These are phyloP conservation scores for Eciton burchellii DNA, from an alignment of 1,140 invertebrate genomes.

Conservation along the genomic window DNA sequence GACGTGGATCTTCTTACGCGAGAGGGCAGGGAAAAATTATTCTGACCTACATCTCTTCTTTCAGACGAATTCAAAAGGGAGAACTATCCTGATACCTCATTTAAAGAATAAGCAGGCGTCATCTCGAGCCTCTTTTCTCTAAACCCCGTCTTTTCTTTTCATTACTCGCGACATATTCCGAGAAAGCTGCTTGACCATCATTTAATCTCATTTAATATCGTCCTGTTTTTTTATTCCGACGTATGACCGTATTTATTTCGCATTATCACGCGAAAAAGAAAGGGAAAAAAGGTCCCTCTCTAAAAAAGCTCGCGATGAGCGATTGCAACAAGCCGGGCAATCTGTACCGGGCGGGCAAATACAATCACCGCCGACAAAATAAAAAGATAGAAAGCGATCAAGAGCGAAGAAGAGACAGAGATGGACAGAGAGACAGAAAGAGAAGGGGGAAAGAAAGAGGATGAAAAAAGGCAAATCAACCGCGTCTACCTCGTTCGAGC, in stretches of 20 bases:
- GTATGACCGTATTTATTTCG: constrained; percentile 23
- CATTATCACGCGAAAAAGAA: constrained; percentile 39
- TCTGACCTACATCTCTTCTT: constrained; percentile 45
- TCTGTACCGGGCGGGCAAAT: constrained; percentile 50
- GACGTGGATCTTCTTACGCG: constrained; percentile 44
- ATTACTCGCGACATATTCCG: not conserved
- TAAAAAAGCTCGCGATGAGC: constrained; percentile 41
- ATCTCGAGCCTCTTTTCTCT: too few species aligned
- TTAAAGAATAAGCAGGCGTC: not conserved
- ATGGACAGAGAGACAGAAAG: not conserved
- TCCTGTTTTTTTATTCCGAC: not conserved
- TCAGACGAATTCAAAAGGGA: not conserved
- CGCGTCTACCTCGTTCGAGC: constrained; percentile 55
- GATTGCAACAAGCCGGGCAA: constrained; percentile 55
- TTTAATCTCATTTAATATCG: not conserved
- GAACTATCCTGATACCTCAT: too few species aligned
- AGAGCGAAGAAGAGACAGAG: not conserved
- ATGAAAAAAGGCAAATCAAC: constrained; percentile 48
- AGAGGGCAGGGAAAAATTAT: constrained; percentile 35
- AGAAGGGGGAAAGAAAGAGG: not conserved
- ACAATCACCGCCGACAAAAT: constrained; percentile 40
- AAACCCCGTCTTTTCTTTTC: not conserved
- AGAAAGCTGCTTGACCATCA: not conserved
- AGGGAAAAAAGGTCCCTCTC: not conserved
- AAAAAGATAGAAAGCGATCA: not conserved